phyloP scores from a whole-genome alignment of 2,113 vertebrate genomes.

The Charadrius vociferus region DNA sequence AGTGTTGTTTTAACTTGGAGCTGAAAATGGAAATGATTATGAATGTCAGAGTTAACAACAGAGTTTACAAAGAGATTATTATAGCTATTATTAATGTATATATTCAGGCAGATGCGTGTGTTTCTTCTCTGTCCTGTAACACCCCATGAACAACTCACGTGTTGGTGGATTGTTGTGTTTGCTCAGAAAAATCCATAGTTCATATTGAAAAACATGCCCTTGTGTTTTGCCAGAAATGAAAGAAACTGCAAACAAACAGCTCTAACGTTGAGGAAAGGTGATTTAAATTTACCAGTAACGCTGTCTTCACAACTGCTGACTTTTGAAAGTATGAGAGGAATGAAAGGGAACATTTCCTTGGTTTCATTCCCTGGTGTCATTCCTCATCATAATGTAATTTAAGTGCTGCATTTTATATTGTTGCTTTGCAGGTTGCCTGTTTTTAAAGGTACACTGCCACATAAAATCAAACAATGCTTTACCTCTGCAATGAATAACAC shows the following conservation, averaged over 20 bases:
- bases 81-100: not conserved
- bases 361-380: conserved; percentile 37
- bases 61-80: not conserved
- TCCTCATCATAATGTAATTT: conserved; percentile 38
- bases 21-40: not conserved
- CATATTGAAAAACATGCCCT: not conserved
- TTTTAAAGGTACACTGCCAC: conserved; percentile 62
- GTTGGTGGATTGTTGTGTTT: not conserved
- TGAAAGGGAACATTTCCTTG: not conserved
- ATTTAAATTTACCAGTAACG: not conserved
- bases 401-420: conserved; percentile 26
- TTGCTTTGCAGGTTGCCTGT: conserved; percentile 57
- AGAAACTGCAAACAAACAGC: not conserved
- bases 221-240: conserved; percentile 14
- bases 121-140: not conserved
- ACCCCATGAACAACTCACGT: not conserved
- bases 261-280: not conserved
- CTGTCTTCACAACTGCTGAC: not conserved
- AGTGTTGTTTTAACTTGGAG: not conserved
- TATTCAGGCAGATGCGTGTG: not conserved
- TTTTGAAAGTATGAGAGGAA: conserved; percentile 17
- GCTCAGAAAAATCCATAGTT: not conserved
- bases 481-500: conserved; percentile 64
- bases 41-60: not conserved
- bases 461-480: conserved; percentile 68